Base-by-base conservation (phyloP, 2,113 vertebrate genomes). In the Abramis brama region DNA sequence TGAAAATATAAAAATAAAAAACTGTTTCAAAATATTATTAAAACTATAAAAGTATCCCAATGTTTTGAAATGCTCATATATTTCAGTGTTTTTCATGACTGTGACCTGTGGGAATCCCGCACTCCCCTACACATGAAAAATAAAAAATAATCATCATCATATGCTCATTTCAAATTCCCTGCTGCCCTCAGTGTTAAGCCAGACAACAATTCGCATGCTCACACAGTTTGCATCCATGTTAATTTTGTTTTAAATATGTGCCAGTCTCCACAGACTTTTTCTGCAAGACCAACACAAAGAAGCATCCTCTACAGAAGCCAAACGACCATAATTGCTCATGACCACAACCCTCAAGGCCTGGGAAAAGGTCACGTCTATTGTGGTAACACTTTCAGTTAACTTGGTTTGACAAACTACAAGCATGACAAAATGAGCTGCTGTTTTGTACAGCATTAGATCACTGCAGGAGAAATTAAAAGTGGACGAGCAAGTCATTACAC, bases 361-460 rank as follows among this genome's bases (percentile, higher is more conserved):
- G 62, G 60, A 57, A 88, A 91, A 88, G 86, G 86, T 91, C 86
- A 82, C 10, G 55, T 82, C 68, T 79, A 76, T 89, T 89, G 79
- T 68, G 86, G 88, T 73, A 76, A 88, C 39, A 79, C 45, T 88
- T n/a, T 85, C 77, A 88, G 88, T 87, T 91, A 83, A 82, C 83
- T 82, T 84, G 68, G 76, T 66, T n/a, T n/a, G n/a, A 27, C 57
- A 43, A 64, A 83, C 30, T 84, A 78, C 85, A 90, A 23, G 74
- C 82, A 82, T 81, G 68, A 88, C 57, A 76, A 78, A 84, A 57
- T 33, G 75, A 82, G 23, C 23, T 66, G 71, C 70, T 76, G 71
- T 64, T 39, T 45, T 73, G 36, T 60, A n/a, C 71, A 25, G 8
- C 47, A 45, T 74, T 52, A 50, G 70, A 45, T 59, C 76, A 62